Evolutionary conservation across 1,140 invertebrate genomes (phyloP), one percentile per base, ranked within the genome.

Genomic region (Rhyzopertha dominica): DNA sequence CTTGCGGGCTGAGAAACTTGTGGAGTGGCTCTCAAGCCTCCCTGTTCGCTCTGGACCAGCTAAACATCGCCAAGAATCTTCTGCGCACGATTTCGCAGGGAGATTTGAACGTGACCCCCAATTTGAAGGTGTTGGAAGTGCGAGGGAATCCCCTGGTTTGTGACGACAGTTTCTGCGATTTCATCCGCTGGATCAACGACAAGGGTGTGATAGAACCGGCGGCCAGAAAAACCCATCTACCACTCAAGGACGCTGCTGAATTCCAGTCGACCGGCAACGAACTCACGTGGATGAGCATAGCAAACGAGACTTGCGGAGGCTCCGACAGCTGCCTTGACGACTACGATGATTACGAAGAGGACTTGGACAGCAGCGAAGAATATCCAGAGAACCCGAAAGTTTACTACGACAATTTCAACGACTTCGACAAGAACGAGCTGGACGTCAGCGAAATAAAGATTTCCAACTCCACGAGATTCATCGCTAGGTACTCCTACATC

Each of bases 101-200:
- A 12, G 77, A 82, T 58, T 61, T 82, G 4, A 56, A 72, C 31
- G 69, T 68, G 17, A 69, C 82, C 8, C 77, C 79, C 34, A 74
- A 74, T 52, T 60, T 86, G 4, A 72, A 73, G 20, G 68, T 73
- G 7, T 58, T 87, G 1, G 80, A 85, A 45, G 62, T 86, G 1
- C 69, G 68, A 18, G 65, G 74, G 18, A 87, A 87, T 66, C 76
- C 78, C 2, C 58, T 86, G 2, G 65, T 74, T 20, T 86, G 83
- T 56, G 74, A 77, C 40, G 65, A 67, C 17, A 72, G 74, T 17
- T 75, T 80, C 56, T 71, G 75, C 56, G 67, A 74, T 30, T 66
- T 80, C 8, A 76, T 80, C 56, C 67, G 66, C 30, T 80, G 75
- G 65, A 66, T 79, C 3, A 73, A 71, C 28, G 64, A 69, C 12